Evolutionary conservation across 1,140 invertebrate species (phyloP).

Genomic region (Drosophila lacertosa): DNA sequence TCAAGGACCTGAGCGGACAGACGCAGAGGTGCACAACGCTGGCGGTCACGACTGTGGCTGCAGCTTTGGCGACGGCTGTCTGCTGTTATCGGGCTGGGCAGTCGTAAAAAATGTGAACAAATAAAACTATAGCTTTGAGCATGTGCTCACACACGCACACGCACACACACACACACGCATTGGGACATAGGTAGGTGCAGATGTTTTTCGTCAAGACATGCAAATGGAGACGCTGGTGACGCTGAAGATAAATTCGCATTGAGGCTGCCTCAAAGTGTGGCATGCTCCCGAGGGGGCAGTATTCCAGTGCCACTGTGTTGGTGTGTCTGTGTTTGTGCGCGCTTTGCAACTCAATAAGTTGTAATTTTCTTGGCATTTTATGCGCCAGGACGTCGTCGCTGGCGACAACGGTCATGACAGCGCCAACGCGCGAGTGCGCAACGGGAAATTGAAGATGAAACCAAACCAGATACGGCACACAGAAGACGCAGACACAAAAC

Average conservation of each 20-base stretch:
- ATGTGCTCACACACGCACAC: conserved; percentile 17
- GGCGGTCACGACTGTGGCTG: conserved; percentile 49
- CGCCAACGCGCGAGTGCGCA: conserved; percentile 62
- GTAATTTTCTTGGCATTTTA: conserved; percentile 75
- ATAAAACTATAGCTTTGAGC: conserved; percentile 62
- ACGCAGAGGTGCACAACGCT: conserved; percentile 2
- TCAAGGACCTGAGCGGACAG: conserved; percentile 54
- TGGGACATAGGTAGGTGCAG: conserved; percentile 54
- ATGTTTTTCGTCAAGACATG: conserved; percentile 59
- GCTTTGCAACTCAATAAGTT: conserved; percentile 81
- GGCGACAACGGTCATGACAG: conserved; percentile 18
- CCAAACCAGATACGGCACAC: conserved; percentile 64
- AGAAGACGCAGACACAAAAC: conserved; percentile 53
- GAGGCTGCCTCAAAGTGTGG: conserved; percentile 44
- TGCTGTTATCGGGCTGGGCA: conserved; percentile 57
- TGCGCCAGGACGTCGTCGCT: conserved; percentile 31
- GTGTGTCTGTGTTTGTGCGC: conserved; percentile 23
- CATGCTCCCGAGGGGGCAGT: conserved; percentile 49
- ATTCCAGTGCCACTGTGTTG: conserved; percentile 19
- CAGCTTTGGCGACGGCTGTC: conserved; percentile 47
- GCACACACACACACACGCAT: background rate
- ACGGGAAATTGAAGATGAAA: conserved; percentile 80
- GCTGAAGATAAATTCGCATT: conserved; percentile 23
- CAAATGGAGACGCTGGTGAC: conserved; percentile 53
- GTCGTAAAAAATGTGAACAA: conserved; percentile 57